Conservation (phyloP, 2,888 invertebrate genomes). For the Gastracanthus pulcherrimus region DNA sequence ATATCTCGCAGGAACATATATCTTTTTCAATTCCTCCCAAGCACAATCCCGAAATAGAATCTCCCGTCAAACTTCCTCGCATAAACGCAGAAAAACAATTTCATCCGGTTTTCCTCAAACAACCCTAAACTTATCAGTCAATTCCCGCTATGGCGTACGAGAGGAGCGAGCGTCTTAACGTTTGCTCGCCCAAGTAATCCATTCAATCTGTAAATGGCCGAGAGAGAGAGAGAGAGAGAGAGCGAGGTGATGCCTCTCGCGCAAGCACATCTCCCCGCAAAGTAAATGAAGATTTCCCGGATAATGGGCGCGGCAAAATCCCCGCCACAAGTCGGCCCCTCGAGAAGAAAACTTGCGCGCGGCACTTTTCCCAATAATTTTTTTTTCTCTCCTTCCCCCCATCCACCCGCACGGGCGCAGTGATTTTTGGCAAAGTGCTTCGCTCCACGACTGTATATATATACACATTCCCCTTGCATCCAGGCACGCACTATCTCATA, state of each 20-base stretch:
- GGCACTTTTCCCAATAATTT: constrained; percentile 28
- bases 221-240: too few species aligned
- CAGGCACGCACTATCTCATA: too few species aligned
- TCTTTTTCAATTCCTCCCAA: not conserved
- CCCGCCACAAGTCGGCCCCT: not conserved
- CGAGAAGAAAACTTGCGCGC: not conserved
- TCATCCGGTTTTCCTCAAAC: not conserved
- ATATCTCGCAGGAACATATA: not conserved
- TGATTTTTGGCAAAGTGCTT: constrained; percentile 18
- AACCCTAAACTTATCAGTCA: not conserved
- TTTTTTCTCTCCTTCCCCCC: not conserved
- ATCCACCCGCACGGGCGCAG: not conserved
- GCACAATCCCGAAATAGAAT: not conserved
- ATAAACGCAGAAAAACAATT: too few species aligned
- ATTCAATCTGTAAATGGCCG: constrained; percentile 28
- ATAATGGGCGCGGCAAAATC: constrained; percentile 1
- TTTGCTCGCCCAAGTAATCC: not conserved
- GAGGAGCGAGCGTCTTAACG: too few species aligned
- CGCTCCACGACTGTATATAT: too few species aligned
- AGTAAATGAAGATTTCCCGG: constrained; percentile 54
- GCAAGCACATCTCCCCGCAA: constrained; percentile 37
- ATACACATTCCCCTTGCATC: too few species aligned
- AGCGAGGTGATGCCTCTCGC: constrained; percentile 3
- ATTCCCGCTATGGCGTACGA: too few species aligned
- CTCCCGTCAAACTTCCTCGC: not conserved